phyloP scores from a whole-genome alignment of 2,797 vertebrate genomes.

The Sarcophilus harrisii region DNA sequence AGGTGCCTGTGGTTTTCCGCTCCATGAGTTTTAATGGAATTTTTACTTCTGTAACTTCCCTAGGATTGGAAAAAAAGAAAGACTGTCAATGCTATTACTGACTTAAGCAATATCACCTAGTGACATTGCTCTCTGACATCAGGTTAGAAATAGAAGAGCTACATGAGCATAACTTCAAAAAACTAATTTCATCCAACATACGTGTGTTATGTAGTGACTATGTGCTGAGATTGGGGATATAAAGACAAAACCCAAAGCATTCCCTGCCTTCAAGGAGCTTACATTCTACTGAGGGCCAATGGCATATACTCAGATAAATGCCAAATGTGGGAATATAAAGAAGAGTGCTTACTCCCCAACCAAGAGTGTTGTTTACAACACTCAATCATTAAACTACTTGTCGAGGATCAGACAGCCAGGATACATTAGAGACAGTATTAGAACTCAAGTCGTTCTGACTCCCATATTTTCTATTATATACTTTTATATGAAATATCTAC shows the following conservation, averaged over 20 bases:
- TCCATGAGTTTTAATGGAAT: slow-evolving; percentile 93
- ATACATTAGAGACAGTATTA: neutral
- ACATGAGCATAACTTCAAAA: neutral
- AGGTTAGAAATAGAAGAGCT: neutral
- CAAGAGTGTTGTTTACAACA: neutral
- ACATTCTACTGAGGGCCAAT: neutral
- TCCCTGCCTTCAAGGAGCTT: neutral
- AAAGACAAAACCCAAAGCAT: neutral
- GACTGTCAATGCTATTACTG: slow-evolving; percentile 28
- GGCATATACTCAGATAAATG: neutral
- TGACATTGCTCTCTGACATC: neutral
- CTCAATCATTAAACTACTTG: neutral
- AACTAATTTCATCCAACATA: neutral
- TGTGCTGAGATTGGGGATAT: neutral
- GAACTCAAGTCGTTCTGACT: neutral
- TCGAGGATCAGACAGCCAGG: neutral
- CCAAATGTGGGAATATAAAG: neutral
- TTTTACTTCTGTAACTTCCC: slow-evolving; percentile 96
- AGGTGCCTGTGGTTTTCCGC: slow-evolving; percentile 95
- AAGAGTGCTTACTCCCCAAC: neutral
- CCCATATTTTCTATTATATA: neutral
- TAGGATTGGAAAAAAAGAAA: slow-evolving; percentile 80
- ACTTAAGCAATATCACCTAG: neutral
- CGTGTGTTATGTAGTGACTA: neutral
- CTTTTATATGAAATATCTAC: neutral